A percentile compares a stretch with the other conserved stretches of the same genome.
phyloP scores from a whole-genome alignment of 2,888 invertebrate genomes.

The Hyposoter dolosus region DNA sequence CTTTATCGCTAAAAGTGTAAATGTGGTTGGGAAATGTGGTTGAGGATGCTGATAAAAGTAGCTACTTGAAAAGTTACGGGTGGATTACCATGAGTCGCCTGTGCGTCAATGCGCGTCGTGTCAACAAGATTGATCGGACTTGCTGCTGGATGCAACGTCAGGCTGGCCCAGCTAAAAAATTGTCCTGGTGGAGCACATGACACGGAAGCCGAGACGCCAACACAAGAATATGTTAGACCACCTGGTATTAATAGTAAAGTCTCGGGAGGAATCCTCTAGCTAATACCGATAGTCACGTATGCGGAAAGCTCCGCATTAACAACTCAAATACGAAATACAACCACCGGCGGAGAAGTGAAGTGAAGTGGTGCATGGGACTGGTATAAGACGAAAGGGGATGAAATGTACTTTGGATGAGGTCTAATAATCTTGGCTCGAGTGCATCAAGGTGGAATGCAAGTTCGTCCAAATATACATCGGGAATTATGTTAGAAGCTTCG shows the following conservation, averaged over 20 bases:
- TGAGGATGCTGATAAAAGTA: background rate
- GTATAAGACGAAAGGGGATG: conserved; percentile 5
- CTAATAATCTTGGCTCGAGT: conserved; percentile 41
- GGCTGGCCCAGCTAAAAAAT: background rate
- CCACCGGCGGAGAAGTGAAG: too few relatives aligned
- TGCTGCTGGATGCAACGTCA: background rate
- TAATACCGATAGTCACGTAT: conserved; percentile 6
- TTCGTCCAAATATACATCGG: conserved; percentile 36
- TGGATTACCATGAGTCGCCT: background rate
- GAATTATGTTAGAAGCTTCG: conserved; percentile 28
- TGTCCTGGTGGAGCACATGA: background rate
- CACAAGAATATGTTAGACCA: background rate
- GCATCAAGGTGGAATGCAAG: conserved; percentile 40
- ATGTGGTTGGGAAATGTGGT: background rate
- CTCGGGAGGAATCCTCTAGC: background rate
- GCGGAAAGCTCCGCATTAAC: conserved; percentile 25
- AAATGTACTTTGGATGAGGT: conserved; percentile 32
- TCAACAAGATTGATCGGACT: background rate
- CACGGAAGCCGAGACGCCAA: background rate
- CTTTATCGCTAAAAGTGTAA: background rate
- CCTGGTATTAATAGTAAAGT: background rate
- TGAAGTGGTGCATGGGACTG: background rate
- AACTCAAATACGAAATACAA: conserved; percentile 17
- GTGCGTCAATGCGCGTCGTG: background rate
- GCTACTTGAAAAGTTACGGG: background rate